These are phyloP conservation scores for Xenopus petersii DNA, from an alignment of 2,797 vertebrate genomes.

Conservation along the genomic window DNA sequence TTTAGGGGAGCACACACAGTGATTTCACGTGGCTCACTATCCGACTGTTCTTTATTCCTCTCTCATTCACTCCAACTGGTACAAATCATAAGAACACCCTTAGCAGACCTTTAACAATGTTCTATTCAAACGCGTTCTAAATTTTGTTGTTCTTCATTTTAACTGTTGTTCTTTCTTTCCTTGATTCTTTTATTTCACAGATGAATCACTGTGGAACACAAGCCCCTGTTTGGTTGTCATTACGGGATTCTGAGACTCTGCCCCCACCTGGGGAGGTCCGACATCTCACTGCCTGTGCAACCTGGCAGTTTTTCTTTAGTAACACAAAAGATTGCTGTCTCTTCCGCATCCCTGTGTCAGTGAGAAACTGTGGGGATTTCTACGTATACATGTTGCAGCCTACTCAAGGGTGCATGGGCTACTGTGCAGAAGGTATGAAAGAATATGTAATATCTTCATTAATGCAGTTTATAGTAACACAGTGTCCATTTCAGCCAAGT, in stretches of 20 bases:
- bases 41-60: no score
- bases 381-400: slow-evolving; percentile 87
- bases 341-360: slow-evolving; percentile 82
- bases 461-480: no score
- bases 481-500: no score
- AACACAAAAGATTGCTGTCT: slow-evolving; percentile 80
- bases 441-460: no score
- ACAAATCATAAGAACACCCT: no score
- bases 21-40: no score
- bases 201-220: slow-evolving; percentile 89
- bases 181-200: slow-evolving; percentile 60
- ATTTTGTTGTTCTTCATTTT: no score
- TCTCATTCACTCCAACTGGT: no score
- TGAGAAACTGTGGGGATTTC: slow-evolving; percentile 84
- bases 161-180: no score
- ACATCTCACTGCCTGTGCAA: slow-evolving; percentile 81
- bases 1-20: no score
- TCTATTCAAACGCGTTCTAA: no score
- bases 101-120: no score
- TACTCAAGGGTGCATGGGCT: slow-evolving; percentile 89
- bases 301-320: slow-evolving; percentile 81
- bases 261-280: slow-evolving; percentile 74
- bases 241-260: slow-evolving; percentile 74
- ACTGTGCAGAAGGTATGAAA: slow-evolving; percentile 81
- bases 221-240: slow-evolving; percentile 84